Evolutionary conservation across 2,797 vertebrate species (phyloP).

Genomic region (Hafferia zeledoni): DNA sequence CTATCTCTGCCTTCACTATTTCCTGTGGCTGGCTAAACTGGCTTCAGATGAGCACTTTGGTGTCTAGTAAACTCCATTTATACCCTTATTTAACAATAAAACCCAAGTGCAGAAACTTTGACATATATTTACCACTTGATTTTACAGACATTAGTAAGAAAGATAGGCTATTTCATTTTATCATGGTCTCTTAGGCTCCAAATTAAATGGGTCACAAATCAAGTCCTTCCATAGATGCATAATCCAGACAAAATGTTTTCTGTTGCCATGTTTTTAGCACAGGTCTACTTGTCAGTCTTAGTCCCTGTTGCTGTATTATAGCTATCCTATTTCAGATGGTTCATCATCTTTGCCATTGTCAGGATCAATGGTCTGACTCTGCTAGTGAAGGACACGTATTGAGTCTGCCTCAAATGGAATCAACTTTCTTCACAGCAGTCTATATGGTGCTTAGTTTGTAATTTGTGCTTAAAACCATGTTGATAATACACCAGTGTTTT

Average conservation of each 20-base stretch:
- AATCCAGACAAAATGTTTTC: not conserved
- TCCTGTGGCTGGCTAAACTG: not conserved
- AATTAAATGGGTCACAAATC: fast-evolving
- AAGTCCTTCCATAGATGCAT: not conserved
- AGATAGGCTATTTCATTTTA: not conserved
- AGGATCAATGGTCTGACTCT: not conserved
- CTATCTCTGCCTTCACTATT: not conserved
- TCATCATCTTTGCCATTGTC: not conserved
- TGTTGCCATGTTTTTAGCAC: not conserved
- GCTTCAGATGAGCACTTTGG: not conserved
- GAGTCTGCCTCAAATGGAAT: too few species aligned
- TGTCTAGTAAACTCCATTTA: not conserved
- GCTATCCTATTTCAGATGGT: not conserved
- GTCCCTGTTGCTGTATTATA: not conserved
- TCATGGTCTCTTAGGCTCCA: not conserved
- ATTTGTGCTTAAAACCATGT: too few species aligned
- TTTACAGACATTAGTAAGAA: not conserved
- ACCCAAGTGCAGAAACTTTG: not conserved
- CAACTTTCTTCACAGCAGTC: too few species aligned
- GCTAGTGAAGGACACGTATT: too few species aligned
- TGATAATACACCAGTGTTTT: too few species aligned
- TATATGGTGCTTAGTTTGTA: too few species aligned
- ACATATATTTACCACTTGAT: not conserved
- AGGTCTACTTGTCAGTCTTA: not conserved
- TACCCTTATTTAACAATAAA: not conserved